A percentile compares a stretch with the other conserved stretches of the same genome.
Conservation (phyloP, 1,140 invertebrate species). For the Diploscapter pachys region DNA sequence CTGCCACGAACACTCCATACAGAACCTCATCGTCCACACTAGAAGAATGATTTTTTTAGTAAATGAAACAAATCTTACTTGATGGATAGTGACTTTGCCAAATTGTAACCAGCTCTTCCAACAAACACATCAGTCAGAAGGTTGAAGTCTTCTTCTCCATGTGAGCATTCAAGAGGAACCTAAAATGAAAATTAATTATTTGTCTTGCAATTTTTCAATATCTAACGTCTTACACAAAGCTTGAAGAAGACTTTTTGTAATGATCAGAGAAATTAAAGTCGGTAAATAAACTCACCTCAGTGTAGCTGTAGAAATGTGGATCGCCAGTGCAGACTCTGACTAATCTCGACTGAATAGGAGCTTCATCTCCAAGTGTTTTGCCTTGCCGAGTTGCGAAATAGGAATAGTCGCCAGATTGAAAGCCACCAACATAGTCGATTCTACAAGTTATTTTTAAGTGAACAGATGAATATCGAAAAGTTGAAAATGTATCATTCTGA, state of each 20-base stretch:
- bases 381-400: constrained; percentile 58
- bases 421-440: constrained; percentile 56
- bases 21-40: constrained; percentile 26
- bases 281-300: constrained; percentile 33
- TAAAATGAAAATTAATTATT: not conserved
- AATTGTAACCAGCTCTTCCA: constrained; percentile 52
- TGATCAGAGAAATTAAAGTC: not conserved
- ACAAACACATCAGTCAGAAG: constrained; percentile 49
- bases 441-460: constrained; percentile 13
- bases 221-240: constrained; percentile 1
- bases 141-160: constrained; percentile 48
- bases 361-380: constrained; percentile 41
- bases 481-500: too few species aligned
- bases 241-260: not conserved
- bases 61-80: constrained; percentile 36
- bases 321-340: constrained; percentile 52
- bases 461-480: not conserved
- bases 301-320: constrained; percentile 53
- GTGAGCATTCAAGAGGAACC: constrained; percentile 51
- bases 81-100: constrained; percentile 49
- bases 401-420: constrained; percentile 51
- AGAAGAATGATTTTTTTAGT: constrained; percentile 2
- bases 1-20: constrained; percentile 29
- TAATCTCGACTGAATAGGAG: constrained; percentile 47
- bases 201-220: not conserved